Conservation (phyloP, 2,888 invertebrate species). For the Dryadula phaetusa region DNA sequence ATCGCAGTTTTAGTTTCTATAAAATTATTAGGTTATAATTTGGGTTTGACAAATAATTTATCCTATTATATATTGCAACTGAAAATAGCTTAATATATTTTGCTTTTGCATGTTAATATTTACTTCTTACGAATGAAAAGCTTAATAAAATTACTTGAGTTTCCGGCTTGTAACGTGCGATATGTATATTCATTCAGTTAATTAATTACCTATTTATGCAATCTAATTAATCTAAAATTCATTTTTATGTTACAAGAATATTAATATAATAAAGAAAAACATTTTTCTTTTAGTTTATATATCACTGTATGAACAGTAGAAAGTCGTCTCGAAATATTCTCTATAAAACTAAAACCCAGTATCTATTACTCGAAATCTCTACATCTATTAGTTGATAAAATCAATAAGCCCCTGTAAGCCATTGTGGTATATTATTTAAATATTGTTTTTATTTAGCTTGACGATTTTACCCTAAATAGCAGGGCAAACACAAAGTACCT, state of each 20-base stretch:
- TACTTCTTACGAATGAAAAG: background rate
- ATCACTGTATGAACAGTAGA: no score
- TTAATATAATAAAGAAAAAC: no score
- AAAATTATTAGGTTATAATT: background rate
- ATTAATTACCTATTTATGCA: slow-evolving; percentile 2
- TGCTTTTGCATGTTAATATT: background rate
- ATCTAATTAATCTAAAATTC: slow-evolving; percentile 11
- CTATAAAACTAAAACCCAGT: no score
- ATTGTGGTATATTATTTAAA: no score
- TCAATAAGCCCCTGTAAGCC: no score
- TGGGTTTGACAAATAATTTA: background rate
- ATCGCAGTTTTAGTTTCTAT: background rate
- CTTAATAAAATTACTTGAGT: background rate
- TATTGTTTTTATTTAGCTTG: no score
- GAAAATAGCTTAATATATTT: background rate
- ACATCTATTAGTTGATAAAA: no score
- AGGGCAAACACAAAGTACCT: no score
- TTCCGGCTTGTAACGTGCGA: slow-evolving; percentile 1
- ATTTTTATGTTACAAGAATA: background rate
- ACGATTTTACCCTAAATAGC: no score
- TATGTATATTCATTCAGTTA: background rate
- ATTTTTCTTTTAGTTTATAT: no score
- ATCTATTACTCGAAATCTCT: no score
- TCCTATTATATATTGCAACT: background rate
- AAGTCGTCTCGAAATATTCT: no score